Percentiles rank a stretch among this genome's conserved stretches.
Evolutionary conservation across 2,888 invertebrate species (phyloP).

Genomic region (Eupithecia subumbrata): DNA sequence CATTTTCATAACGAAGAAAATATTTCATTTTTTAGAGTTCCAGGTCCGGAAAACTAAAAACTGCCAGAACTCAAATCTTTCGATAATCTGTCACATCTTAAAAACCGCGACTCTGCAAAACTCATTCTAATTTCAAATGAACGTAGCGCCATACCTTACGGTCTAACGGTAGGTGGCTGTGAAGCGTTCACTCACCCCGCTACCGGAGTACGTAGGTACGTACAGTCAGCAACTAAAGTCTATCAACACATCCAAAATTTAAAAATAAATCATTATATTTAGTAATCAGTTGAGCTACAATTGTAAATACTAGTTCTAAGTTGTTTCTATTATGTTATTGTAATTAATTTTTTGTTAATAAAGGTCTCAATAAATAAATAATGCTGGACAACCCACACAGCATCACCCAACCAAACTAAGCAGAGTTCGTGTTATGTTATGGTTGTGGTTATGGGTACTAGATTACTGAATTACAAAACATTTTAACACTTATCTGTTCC

Average conservation of each 20-base stretch:
- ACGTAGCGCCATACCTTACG: constrained; percentile 47
- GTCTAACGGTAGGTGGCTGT: constrained; percentile 59
- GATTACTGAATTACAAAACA: background rate
- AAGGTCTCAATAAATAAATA: too few species aligned
- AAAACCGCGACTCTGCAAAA: background rate
- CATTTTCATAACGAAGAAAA: background rate
- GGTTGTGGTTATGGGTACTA: too few species aligned
- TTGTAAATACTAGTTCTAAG: too few species aligned
- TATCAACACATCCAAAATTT: background rate
- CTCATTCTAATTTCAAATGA: constrained; percentile 5
- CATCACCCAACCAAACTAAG: too few species aligned
- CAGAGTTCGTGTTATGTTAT: too few species aligned
- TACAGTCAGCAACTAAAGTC: constrained; percentile 44
- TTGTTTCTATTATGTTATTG: too few species aligned
- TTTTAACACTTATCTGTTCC: background rate
- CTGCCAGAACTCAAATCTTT: background rate
- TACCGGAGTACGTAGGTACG: constrained; percentile 47
- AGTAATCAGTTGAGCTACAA: too few species aligned
- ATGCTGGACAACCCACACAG: too few species aligned
- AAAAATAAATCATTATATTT: too few species aligned
- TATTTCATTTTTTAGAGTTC: background rate
- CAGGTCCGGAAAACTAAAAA: background rate
- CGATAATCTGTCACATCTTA: background rate
- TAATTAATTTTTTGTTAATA: too few species aligned
- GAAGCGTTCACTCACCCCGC: constrained; percentile 63